These are phyloP conservation scores for Philereme transversata DNA, from an alignment of 2,888 invertebrate genomes.

Conservation along the genomic window DNA sequence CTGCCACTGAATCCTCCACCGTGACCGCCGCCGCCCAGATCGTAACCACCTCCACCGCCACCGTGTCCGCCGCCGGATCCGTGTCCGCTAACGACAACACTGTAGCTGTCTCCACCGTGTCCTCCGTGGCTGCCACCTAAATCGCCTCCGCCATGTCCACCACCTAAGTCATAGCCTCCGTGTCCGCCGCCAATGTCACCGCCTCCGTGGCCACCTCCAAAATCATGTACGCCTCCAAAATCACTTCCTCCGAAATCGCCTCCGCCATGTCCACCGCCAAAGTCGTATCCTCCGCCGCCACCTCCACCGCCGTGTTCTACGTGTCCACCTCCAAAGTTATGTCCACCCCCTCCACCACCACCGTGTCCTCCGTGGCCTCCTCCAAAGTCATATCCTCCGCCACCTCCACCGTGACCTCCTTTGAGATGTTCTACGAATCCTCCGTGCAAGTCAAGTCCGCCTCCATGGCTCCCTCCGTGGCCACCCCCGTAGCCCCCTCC, in stretches of 20 bases:
- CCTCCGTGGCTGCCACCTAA: conserved; percentile 45
- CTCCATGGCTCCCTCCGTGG: conserved; percentile 48
- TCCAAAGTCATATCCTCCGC: conserved; percentile 55
- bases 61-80: conserved; percentile 53
- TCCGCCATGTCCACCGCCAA: conserved; percentile 39
- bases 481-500: conserved; percentile 31
- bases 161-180: conserved; percentile 42
- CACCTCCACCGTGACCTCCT: conserved; percentile 41
- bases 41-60: conserved; percentile 36
- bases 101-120: conserved; percentile 49
- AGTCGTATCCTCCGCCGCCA: conserved; percentile 57
- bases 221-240: conserved; percentile 58
- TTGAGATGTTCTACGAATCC: conserved; percentile 49
- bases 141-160: conserved; percentile 49
- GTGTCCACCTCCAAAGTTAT: too few relatives aligned
- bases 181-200: conserved; percentile 44
- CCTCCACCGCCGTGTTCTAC: conserved; percentile 37
- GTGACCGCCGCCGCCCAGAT: conserved; percentile 52
- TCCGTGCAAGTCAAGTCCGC: conserved; percentile 55
- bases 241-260: conserved; percentile 44
- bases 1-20: conserved; percentile 38
- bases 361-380: conserved; percentile 49
- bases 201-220: conserved; percentile 42
- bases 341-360: too few relatives aligned
- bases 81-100: conserved; percentile 54